Percentiles rank a stretch among this genome's conserved stretches.
phyloP scores from a whole-genome alignment of 1,140 invertebrate genomes.

The Hycleus phaleratus region DNA sequence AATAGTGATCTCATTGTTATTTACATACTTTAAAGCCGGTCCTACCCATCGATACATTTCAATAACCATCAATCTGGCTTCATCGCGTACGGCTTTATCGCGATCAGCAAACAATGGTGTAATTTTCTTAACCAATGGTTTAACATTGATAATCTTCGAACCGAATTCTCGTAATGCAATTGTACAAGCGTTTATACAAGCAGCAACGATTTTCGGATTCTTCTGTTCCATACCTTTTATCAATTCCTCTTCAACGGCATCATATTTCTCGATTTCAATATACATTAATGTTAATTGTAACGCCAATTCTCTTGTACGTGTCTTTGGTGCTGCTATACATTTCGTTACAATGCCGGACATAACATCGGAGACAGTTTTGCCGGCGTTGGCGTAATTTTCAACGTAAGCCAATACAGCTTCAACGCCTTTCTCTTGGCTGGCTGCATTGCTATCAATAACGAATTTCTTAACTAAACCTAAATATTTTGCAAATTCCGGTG shows the following conservation, averaged over 20 bases:
- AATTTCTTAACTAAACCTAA: slow-evolving; percentile 91
- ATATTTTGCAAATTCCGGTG: slow-evolving; percentile 88
- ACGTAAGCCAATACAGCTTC: slow-evolving; percentile 85
- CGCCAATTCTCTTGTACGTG: slow-evolving; percentile 86
- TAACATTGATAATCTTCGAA: slow-evolving; percentile 81
- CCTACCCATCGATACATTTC: slow-evolving; percentile 75
- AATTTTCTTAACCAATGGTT: slow-evolving; percentile 83
- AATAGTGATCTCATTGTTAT: not conserved
- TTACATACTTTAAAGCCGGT: slow-evolving; percentile 28
- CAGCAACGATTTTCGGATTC: slow-evolving; percentile 89
- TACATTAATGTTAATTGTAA: slow-evolving; percentile 87
- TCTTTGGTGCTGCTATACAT: slow-evolving; percentile 83
- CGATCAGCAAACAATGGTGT: slow-evolving; percentile 78
- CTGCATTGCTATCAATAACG: slow-evolving; percentile 88
- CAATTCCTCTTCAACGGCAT: slow-evolving; percentile 82
- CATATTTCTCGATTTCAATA: slow-evolving; percentile 93
- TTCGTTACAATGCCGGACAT: slow-evolving; percentile 84
- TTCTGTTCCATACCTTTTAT: slow-evolving; percentile 91
- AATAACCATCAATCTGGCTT: slow-evolving; percentile 78
- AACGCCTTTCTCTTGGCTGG: slow-evolving; percentile 92
- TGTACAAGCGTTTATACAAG: slow-evolving; percentile 69
- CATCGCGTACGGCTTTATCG: slow-evolving; percentile 87
- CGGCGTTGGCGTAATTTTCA: slow-evolving; percentile 78
- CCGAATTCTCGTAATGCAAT: slow-evolving; percentile 82
- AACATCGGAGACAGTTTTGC: slow-evolving; percentile 82